A percentile compares a stretch with the other conserved stretches of the same genome.
phyloP scores from a whole-genome alignment of 2,113 vertebrate genomes.

The Ceyx cyanopectus region DNA sequence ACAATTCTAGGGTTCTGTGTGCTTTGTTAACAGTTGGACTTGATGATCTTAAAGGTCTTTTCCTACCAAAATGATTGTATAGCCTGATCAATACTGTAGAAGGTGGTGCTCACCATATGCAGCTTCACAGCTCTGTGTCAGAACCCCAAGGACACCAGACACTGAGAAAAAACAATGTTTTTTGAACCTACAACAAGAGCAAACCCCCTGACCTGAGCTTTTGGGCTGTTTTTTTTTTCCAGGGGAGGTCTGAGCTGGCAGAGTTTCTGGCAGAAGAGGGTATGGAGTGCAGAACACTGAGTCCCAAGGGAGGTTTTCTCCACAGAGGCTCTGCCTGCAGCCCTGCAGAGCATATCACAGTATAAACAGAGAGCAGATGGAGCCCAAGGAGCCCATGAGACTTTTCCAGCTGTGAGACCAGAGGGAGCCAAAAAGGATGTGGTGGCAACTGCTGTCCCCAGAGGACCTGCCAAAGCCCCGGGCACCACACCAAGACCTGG shows the following conservation, averaged over 20 bases:
- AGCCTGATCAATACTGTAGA: neutral
- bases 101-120: neutral
- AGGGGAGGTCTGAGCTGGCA: neutral
- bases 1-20: neutral
- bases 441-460: neutral
- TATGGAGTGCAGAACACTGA: rapidly evolving
- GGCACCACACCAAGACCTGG: neutral
- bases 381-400: neutral
- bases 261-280: neutral
- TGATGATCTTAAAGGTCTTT: neutral
- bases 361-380: neutral
- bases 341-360: neutral
- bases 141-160: neutral
- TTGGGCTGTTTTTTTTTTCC: neutral
- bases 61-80: neutral
- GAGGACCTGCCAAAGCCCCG: neutral
- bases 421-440: neutral
- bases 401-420: neutral
- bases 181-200: neutral
- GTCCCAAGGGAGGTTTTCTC: neutral
- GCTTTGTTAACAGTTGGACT: neutral
- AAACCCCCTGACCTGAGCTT: neutral
- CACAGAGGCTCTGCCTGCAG: neutral
- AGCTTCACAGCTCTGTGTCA: neutral
- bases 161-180: neutral